These are phyloP conservation scores for Plecotus auritus DNA, from an alignment of 2,113 vertebrate genomes.

Conservation along the genomic window DNA sequence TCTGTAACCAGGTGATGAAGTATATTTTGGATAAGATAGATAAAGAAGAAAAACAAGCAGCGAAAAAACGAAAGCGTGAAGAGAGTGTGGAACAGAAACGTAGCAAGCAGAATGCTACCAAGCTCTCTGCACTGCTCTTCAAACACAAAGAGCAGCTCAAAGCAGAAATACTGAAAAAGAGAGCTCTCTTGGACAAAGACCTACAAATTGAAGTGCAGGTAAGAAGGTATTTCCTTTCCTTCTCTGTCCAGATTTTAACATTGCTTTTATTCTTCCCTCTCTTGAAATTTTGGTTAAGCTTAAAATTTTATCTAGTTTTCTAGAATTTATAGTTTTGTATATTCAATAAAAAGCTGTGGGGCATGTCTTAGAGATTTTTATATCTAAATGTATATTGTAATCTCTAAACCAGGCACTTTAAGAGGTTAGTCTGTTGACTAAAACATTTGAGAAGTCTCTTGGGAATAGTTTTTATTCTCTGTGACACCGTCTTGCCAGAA, in stretches of 20 bases:
- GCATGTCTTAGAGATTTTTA: background rate
- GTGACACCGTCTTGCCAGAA: background rate
- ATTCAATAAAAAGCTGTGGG: background rate
- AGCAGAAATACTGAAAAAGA: slow-evolving; percentile 96
- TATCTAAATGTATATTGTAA: background rate
- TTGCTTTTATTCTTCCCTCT: background rate
- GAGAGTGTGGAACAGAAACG: slow-evolving; percentile 98
- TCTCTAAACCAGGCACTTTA: background rate
- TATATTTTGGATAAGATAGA: slow-evolving; percentile 99
- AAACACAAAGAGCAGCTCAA: slow-evolving; percentile 98
- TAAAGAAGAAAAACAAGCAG: slow-evolving; percentile 98
- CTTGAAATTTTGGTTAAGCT: background rate
- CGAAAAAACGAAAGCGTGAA: slow-evolving; percentile 95
- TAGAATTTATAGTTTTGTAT: background rate
- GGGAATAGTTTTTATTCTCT: background rate
- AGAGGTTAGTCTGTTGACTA: background rate
- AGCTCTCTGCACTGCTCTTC: slow-evolving; percentile 95
- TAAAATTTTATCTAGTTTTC: background rate
- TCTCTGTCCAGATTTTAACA: background rate
- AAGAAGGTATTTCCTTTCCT: background rate
- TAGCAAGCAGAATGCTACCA: slow-evolving; percentile 95
- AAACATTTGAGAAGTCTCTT: background rate
- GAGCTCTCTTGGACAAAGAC: slow-evolving; percentile 97
- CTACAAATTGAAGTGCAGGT: slow-evolving; percentile 98
- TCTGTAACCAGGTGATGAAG: slow-evolving; percentile 99